Evolutionary conservation across 2,113 vertebrate species (phyloP), one percentile per base, ranked within the genome.

Genomic region (Casuarius casuarius): DNA sequence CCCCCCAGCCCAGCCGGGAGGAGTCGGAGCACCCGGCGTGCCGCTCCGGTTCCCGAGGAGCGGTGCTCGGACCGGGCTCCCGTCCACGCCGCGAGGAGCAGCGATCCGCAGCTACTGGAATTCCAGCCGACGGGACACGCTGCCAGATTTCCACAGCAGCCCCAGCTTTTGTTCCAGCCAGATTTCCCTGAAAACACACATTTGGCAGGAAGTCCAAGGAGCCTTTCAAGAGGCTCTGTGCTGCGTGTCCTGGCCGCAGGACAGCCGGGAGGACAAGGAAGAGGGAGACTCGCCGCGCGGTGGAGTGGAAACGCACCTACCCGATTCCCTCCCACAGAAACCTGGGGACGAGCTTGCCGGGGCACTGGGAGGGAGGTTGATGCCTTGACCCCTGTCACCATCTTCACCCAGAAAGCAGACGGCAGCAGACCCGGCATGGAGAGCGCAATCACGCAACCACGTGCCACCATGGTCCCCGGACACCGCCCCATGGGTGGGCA

Each of bases 91-190:
- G 0, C 23, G 1, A 40, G 78, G 65, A 65, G 26, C 0, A 2
- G 72, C 0, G 35, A 71, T 87, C 88, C 29, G 73, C 5, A 2
- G 95, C 88, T 84, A 20, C 91, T 70, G 89, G 73, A 92, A 82
- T 7, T 33, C 65, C 65, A 49, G 71, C 89, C 10, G 80, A 20
- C 4, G 3, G 76, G 42, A 77, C 1, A 0, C 1, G 6, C 84
- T 90, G 95, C 92, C 94, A 93, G 62, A 96, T 67, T 81, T 86
- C 92, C 96, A 91, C 82, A 95, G 86, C 76, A 66, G 87, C 42
- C 87, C 85, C 93, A 21, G 93, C 71, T 23, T 5, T 42, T 1
- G 77, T 20, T 89, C 86, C 93, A 78, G 94, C 61, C 73, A 0
- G 54, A 13, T 56, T 88, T 91, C 92, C 93, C 95, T 90, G 82